phyloP scores from a whole-genome alignment of 2,113 vertebrate genomes.

The Gallinago undulata region DNA sequence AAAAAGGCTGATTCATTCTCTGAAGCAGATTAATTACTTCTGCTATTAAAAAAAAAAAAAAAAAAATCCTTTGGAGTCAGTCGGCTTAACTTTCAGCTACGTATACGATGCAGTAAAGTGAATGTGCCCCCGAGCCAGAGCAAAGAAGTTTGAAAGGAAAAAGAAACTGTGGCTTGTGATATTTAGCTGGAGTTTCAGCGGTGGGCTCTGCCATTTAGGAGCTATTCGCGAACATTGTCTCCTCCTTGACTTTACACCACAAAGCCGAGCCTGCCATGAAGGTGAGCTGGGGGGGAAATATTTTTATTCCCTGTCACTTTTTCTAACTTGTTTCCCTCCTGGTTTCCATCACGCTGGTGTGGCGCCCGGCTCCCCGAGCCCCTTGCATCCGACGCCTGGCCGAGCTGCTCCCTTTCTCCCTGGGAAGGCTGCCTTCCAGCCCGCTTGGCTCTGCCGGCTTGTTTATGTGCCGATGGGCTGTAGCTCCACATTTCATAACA shows the following conservation, averaged over 20 bases:
- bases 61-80: not conserved
- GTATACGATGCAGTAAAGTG: not conserved
- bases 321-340: slow-evolving; percentile 21
- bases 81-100: not conserved
- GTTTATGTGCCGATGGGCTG: slow-evolving; percentile 38
- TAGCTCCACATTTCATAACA: slow-evolving; percentile 54
- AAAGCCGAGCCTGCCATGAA: not conserved
- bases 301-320: not conserved
- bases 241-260: not conserved
- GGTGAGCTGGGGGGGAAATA: not conserved
- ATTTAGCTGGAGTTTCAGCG: not conserved
- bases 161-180: not conserved
- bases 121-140: not conserved
- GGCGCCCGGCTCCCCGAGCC: not conserved
- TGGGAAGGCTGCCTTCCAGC: slow-evolving; percentile 15
- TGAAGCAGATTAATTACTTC: slow-evolving; percentile 61
- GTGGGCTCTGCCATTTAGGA: not conserved
- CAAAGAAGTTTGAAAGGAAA: not conserved
- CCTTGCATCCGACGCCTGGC: not conserved
- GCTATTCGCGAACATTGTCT: not conserved
- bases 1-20: slow-evolving; percentile 60
- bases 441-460: slow-evolving; percentile 15
- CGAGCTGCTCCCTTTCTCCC: not conserved
- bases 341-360: not conserved
- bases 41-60: slow-evolving; percentile 11